A percentile compares a stretch with the other conserved stretches of the same genome.
Evolutionary conservation across 2,888 invertebrate species (phyloP).

Genomic region (Tryphoninae sp.): DNA sequence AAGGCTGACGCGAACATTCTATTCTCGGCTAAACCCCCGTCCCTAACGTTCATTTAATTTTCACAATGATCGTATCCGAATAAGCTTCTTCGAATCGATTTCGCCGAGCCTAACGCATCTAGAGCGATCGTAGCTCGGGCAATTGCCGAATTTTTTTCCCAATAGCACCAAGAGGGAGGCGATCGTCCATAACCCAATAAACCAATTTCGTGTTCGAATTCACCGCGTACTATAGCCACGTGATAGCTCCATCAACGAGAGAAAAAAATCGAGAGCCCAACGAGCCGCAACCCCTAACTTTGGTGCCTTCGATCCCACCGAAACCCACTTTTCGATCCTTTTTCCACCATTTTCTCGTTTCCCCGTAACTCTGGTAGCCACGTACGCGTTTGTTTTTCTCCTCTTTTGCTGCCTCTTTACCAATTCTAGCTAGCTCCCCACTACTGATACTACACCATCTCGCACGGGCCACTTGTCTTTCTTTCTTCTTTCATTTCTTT

Average conservation of each 20-base stretch:
- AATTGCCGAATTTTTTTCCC: background rate
- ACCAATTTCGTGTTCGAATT: slow-evolving; percentile 17
- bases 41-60: too few species aligned
- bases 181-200: slow-evolving; percentile 19
- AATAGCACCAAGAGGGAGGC: background rate
- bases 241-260: background rate
- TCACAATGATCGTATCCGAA: too few species aligned
- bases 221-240: background rate
- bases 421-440: slow-evolving; percentile 14
- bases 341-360: slow-evolving; percentile 21
- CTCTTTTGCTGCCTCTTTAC: slow-evolving; percentile 10
- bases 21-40: too few species aligned
- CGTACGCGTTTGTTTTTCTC: slow-evolving; percentile 5
- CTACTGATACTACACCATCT: background rate
- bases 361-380: background rate
- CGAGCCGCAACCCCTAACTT: slow-evolving; percentile 3
- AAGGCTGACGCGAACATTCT: background rate
- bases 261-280: background rate
- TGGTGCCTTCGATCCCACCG: slow-evolving; percentile 20
- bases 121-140: too few species aligned
- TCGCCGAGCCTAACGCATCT: too few species aligned
- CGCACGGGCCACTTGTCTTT: slow-evolving; percentile 2
- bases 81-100: too few species aligned
- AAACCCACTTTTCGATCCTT: slow-evolving; percentile 12
- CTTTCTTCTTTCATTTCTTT: background rate